Conservation (phyloP, 1,140 invertebrate genomes). For the Pristionchus pacificus region DNA sequence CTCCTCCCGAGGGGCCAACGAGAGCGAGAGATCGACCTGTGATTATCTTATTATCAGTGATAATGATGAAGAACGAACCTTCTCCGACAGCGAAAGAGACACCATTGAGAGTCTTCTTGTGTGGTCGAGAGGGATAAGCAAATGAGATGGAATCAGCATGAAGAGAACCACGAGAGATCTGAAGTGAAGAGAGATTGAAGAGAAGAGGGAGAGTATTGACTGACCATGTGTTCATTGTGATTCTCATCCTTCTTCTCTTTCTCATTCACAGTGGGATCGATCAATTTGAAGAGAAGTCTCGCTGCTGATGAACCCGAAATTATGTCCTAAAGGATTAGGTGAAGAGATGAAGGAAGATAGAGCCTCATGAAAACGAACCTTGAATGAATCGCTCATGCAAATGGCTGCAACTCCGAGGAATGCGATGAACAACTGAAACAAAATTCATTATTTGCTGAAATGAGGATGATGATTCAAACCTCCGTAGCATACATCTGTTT, state of each 20-base stretch:
- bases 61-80: background rate
- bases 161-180: background rate
- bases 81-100: background rate
- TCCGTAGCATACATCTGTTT: background rate
- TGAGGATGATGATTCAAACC: background rate
- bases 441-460: background rate
- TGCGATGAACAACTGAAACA: too few relatives aligned
- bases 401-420: too few relatives aligned
- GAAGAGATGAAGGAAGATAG: too few relatives aligned
- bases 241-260: too few relatives aligned
- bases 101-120: background rate
- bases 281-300: too few relatives aligned
- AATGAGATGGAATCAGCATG: background rate
- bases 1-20: slow-evolving; percentile 64
- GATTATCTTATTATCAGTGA: background rate
- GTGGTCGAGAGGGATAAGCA: background rate
- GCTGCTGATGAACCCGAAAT: too few relatives aligned
- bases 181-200: background rate
- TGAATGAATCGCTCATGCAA: too few relatives aligned
- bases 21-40: slow-evolving; percentile 79
- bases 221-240: too few relatives aligned
- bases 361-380: too few relatives aligned
- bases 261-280: too few relatives aligned
- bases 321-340: too few relatives aligned
- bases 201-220: too few relatives aligned